Base-by-base conservation (phyloP, 2,888 invertebrate genomes). In the Acronicta aceris region DNA sequence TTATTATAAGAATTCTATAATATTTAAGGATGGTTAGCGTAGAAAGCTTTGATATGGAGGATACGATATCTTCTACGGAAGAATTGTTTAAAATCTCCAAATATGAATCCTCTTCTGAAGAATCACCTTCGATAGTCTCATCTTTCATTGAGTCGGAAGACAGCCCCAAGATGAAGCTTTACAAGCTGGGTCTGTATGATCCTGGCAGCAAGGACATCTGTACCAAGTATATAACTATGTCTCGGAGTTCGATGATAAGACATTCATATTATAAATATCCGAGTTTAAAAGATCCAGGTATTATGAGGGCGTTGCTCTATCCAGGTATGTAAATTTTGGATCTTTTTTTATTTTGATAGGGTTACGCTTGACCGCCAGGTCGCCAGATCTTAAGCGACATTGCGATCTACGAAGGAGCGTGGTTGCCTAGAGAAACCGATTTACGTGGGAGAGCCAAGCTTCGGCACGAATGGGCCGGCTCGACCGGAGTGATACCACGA, bases 181-280 rank as follows among this genome's bases (percentile, higher is more conserved):
- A 66, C 41, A 75, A 76, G 27, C 17, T 80, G 46, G 86, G 82
- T 0, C 54, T 84, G 0, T 89, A 83, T 38, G 75, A 81, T 4
- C 85, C 88, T 4, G 88, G 87, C 0, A 85, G 83, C 53, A 86
- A 84, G 0, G 87, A 89, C 30, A 73, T 89, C 46, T 90, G 90
- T 46, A 62, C 80, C 0, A 81, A 85, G 43, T 89, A 88, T 53
- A 75, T 88, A 7, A 27, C 81, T 0, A 55, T 84, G 59, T 90
- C 90, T 4, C 79, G 78, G 17, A 89, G 89, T 48, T 79, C 81
- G 0, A 69, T 93, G 2, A 61, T 88, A 0, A 77, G 71, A n/a
- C 92, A 94, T 57, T 80, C 81, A 0, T 92, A 91, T 61, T 92
- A 81, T 55, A 81, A 83, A 40, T 94, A 92, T 54, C 93, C 93